Conservation (phyloP, 2,888 invertebrate genomes). For the Sphecodes monilicornis region DNA sequence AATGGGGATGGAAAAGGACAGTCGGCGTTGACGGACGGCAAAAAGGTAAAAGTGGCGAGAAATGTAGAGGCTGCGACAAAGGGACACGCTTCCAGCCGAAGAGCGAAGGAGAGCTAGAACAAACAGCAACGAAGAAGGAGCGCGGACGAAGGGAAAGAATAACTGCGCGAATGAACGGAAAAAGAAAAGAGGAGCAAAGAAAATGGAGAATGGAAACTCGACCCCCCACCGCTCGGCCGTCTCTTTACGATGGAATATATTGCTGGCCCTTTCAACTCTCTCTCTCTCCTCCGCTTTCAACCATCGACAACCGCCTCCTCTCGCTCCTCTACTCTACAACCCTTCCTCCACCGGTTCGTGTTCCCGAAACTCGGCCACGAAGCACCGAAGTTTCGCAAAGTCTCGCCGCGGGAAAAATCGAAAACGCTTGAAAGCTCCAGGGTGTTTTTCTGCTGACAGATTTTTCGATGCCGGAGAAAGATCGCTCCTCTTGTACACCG, state of each 20-base stretch:
- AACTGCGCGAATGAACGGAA: conserved; percentile 36
- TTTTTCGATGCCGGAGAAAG: conserved; percentile 30
- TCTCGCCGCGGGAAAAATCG: conserved; percentile 57
- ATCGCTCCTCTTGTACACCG: conserved; percentile 24
- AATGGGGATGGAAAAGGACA: conserved; percentile 21
- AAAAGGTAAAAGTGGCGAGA: background rate
- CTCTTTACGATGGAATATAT: conserved; percentile 64
- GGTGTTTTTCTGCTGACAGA: conserved; percentile 56
- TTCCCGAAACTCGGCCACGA: conserved; percentile 61
- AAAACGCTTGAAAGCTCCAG: conserved; percentile 51
- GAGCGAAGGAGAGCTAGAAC: conserved; percentile 26
- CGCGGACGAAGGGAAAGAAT: conserved; percentile 25
- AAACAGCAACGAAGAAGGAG: conserved; percentile 25
- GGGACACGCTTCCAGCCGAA: conserved; percentile 10
- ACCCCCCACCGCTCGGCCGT: background rate
- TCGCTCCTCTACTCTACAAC: background rate
- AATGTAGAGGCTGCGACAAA: conserved; percentile 23
- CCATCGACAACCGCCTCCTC: conserved; percentile 34
- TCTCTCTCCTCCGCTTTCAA: conserved; percentile 14
- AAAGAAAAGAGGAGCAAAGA: conserved; percentile 24
- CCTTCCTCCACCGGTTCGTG: conserved; percentile 1
- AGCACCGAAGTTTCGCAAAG: conserved; percentile 61
- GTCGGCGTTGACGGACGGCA: conserved; percentile 2
- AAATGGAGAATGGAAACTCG: conserved; percentile 34
- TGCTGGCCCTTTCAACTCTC: conserved; percentile 44